These are phyloP conservation scores for Dynastes tityus DNA, from an alignment of 2,888 invertebrate species.

Conservation along the genomic window DNA sequence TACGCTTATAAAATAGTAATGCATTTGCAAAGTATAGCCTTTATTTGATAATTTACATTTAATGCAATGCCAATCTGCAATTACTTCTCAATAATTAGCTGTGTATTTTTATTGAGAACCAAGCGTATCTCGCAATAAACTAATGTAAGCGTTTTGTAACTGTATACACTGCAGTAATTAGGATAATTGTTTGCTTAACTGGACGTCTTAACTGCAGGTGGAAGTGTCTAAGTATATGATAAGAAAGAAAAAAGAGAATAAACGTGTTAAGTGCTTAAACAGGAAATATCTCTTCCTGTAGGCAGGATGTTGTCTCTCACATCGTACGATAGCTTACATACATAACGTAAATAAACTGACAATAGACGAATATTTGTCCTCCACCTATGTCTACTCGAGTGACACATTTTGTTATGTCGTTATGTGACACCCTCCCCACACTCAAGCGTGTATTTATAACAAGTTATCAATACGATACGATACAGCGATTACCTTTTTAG, in stretches of 20 bases:
- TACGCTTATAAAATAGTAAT: no score
- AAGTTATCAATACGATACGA: neutral
- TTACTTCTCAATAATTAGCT: neutral
- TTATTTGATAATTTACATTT: no score
- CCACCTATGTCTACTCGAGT: neutral
- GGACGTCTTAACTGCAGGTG: constrained; percentile 25
- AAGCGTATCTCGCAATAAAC: neutral
- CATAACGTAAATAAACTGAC: constrained; percentile 17
- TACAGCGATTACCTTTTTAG: neutral
- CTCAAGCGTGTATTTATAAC: neutral
- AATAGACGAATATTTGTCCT: constrained; percentile 15
- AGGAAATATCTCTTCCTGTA: constrained; percentile 39
- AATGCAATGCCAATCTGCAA: no score
- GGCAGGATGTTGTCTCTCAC: constrained; percentile 28
- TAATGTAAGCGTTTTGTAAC: constrained; percentile 24
- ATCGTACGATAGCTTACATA: neutral
- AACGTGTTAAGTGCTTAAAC: constrained; percentile 20
- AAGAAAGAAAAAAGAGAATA: constrained; percentile 12
- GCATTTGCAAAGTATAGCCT: no score
- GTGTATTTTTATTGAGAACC: neutral
- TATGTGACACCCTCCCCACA: constrained; percentile 5
- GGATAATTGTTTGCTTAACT: constrained; percentile 25
- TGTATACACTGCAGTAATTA: constrained; percentile 13
- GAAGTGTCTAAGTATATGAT: constrained; percentile 18
- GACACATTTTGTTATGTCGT: constrained; percentile 3